A percentile compares a stretch with the other conserved stretches of the same genome.
phyloP scores from a whole-genome alignment of 2,113 vertebrate species.

The Vicugna pacos region DNA sequence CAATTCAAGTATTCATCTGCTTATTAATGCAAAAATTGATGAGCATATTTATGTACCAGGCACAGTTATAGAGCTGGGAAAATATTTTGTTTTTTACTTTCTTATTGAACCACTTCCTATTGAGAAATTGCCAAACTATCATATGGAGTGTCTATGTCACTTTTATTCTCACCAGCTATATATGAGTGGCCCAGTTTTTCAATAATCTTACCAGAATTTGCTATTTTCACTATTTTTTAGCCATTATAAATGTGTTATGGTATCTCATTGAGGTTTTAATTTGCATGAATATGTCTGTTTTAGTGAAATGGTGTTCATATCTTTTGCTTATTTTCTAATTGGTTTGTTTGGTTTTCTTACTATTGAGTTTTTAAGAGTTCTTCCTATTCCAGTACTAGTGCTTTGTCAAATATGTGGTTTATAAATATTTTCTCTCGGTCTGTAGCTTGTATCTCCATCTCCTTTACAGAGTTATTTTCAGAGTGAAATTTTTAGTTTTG shows the following conservation, averaged over 20 bases:
- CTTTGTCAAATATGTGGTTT: neutral
- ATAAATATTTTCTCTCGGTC: neutral
- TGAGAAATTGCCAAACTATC: neutral
- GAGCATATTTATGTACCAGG: neutral
- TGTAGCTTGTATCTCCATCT: neutral
- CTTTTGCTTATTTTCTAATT: neutral
- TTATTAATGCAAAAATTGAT: constrained; percentile 1
- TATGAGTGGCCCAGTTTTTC: neutral
- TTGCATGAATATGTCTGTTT: neutral
- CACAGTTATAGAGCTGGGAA: neutral
- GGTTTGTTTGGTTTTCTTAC: neutral
- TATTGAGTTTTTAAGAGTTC: neutral
- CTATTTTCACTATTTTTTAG: neutral
- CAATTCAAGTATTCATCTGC: neutral
- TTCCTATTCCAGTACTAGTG: neutral
- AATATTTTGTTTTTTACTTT: neutral
- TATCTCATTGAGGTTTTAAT: neutral
- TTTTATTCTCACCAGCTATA: neutral
- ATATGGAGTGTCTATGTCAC: neutral
- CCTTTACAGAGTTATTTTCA: neutral
- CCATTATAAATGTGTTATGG: neutral
- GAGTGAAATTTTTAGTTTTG: neutral
- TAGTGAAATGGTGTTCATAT: neutral
- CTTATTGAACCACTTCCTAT: neutral
- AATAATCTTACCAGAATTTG: neutral